A percentile compares a stretch with the other conserved stretches of the same genome.
phyloP scores from a whole-genome alignment of 1,140 invertebrate genomes.

The fruit fly (Drosophila melanogaster) region DNA sequence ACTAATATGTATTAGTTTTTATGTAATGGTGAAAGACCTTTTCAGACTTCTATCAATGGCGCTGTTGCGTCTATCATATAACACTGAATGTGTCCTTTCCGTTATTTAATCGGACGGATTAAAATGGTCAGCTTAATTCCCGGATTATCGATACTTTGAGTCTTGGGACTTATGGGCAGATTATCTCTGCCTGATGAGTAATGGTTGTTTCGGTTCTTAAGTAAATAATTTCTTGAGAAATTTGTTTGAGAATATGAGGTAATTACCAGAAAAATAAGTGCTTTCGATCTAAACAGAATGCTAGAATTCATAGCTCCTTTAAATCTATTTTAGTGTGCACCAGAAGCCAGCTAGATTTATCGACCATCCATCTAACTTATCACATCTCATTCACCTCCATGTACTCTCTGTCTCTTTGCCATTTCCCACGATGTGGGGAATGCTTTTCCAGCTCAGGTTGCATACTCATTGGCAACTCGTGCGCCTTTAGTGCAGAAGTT shows the following conservation, averaged over 20 bases:
- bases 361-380: conserved; percentile 34
- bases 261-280: background rate
- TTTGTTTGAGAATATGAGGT: background rate
- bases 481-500: conserved; percentile 19
- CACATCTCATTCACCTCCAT: conserved; percentile 29
- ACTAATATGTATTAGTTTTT: background rate
- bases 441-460: conserved; percentile 26
- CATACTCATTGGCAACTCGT: conserved; percentile 20
- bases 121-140: conserved; percentile 11
- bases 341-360: conserved; percentile 24
- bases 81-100: background rate
- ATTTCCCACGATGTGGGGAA: conserved; percentile 36
- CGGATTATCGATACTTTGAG: conserved; percentile 1
- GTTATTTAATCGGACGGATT: background rate
- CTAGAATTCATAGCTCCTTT: background rate
- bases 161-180: background rate
- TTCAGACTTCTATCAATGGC: background rate
- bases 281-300: background rate
- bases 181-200: conserved; percentile 6
- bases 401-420: conserved; percentile 4
- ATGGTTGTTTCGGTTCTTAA: background rate
- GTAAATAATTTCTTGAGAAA: background rate
- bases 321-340: conserved; percentile 1
- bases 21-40: background rate
- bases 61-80: background rate